Conservation (phyloP, 2,888 invertebrate species). For the Parnassius orleans region DNA sequence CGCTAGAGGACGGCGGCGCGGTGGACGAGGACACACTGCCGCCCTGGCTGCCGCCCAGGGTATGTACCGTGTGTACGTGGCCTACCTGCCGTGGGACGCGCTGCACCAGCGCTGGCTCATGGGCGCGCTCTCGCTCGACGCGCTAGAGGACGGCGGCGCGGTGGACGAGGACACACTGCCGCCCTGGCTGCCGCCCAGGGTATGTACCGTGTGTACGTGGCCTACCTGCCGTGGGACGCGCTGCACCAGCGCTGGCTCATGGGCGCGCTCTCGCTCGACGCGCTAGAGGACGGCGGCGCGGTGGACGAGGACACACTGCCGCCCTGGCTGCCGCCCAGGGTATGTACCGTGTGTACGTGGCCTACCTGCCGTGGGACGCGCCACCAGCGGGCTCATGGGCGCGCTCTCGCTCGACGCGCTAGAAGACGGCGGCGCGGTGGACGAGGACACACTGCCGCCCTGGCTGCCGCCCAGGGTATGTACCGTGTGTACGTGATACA, state of each 20-base stretch:
- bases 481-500: too few species aligned
- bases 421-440: constrained; percentile 93
- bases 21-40: constrained; percentile 95
- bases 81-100: constrained; percentile 95
- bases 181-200: constrained; percentile 83
- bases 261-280: constrained; percentile 74
- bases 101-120: constrained; percentile 49
- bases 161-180: constrained; percentile 97
- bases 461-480: constrained; percentile 82
- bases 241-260: constrained; percentile 64
- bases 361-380: constrained; percentile 95
- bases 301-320: constrained; percentile 95
- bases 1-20: constrained; percentile 94
- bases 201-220: constrained; percentile 62
- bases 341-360: constrained; percentile 74
- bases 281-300: constrained; percentile 94
- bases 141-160: constrained; percentile 94
- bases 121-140: constrained; percentile 82
- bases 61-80: constrained; percentile 74
- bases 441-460: constrained; percentile 94
- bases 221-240: constrained; percentile 95
- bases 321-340: constrained; percentile 83
- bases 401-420: constrained; percentile 82
- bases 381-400: constrained; percentile 48
- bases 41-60: constrained; percentile 83